A percentile compares a stretch with the other conserved stretches of the same genome.
These are phyloP conservation scores for Falco biarmicus DNA, from an alignment of 2,797 vertebrate species.

Conservation along the genomic window DNA sequence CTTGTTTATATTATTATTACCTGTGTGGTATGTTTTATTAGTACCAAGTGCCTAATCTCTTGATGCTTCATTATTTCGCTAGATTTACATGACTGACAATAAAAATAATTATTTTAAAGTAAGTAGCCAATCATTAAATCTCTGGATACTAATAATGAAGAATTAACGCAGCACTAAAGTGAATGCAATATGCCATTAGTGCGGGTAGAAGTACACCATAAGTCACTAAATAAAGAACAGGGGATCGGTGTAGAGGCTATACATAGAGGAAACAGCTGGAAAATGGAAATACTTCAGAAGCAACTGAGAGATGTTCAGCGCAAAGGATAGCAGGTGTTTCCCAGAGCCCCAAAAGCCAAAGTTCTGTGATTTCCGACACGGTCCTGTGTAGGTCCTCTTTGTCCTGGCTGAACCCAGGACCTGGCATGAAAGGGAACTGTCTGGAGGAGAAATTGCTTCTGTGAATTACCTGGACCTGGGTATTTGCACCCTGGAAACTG, in stretches of 20 bases:
- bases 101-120: slow-evolving; percentile 23
- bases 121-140: neutral
- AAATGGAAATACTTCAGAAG: neutral
- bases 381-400: neutral
- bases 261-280: neutral
- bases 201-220: neutral
- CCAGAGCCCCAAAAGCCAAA: neutral
- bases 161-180: neutral
- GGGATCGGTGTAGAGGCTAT: neutral
- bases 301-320: neutral
- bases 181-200: neutral
- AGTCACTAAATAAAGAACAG: neutral
- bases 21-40: neutral
- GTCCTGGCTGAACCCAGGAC: neutral
- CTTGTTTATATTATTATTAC: neutral
- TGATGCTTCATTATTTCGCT: neutral
- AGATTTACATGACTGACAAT: neutral
- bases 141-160: neutral
- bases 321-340: neutral
- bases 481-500: neutral
- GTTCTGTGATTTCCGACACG: neutral
- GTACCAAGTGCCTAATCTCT: neutral
- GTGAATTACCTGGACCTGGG: neutral
- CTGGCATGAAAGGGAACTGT: neutral
- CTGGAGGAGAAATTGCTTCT: neutral